Conservation (phyloP, 2,888 invertebrate species). For the Agrilus biguttatus region DNA sequence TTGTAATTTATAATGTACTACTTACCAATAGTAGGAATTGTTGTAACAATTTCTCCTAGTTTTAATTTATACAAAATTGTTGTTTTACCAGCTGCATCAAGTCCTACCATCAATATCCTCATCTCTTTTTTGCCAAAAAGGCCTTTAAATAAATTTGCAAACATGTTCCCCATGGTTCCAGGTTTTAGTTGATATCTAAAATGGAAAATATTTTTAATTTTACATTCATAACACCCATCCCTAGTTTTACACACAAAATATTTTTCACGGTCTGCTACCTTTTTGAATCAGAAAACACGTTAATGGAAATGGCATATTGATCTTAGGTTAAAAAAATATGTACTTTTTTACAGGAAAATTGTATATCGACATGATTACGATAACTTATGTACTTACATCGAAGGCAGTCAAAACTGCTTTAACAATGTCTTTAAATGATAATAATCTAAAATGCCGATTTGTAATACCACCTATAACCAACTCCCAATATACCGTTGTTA, state of each 20-base stretch:
- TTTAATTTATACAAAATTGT: constrained; percentile 99
- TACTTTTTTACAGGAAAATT: constrained; percentile 11
- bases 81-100: constrained; percentile 99
- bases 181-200: constrained; percentile 29
- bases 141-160: constrained; percentile 95
- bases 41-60: constrained; percentile 99
- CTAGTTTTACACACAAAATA: not conserved
- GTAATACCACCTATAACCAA: constrained; percentile 40
- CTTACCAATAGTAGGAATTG: constrained; percentile 98
- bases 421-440: not conserved
- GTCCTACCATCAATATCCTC: constrained; percentile 99
- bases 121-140: constrained; percentile 99
- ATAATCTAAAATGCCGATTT: constrained; percentile 34
- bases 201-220: constrained; percentile 2
- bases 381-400: too few species aligned
- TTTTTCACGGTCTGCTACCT: too few species aligned
- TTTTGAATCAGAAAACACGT: constrained; percentile 1
- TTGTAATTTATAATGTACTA: constrained; percentile 15
- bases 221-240: not conserved
- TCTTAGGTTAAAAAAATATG: constrained; percentile 1
- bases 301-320: constrained; percentile 5
- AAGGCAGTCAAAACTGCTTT: too few species aligned
- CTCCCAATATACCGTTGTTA: constrained; percentile 32
- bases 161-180: constrained; percentile 91
- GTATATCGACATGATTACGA: constrained; percentile 26